Evolutionary conservation across 2,888 invertebrate genomes (phyloP).

Genomic region (Anorthoa munda): DNA sequence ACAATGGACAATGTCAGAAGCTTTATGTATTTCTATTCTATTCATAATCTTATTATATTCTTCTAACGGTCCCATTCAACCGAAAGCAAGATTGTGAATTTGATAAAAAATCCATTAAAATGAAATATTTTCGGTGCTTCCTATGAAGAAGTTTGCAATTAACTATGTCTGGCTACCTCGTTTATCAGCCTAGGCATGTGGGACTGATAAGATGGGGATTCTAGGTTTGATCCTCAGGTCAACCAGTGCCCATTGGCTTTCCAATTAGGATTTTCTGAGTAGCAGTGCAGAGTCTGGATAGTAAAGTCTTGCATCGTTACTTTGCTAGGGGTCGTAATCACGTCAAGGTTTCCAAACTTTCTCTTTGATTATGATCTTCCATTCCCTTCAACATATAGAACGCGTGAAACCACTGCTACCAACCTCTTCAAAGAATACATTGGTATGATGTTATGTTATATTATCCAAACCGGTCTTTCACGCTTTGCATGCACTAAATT

Average conservation of each 20-base stretch:
- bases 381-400: no score
- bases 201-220: no score
- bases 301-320: no score
- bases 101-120: constrained; percentile 37
- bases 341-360: no score
- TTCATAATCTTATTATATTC: constrained; percentile 25
- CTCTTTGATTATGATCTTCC: no score
- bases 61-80: constrained; percentile 21
- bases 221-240: no score
- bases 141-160: constrained; percentile 3
- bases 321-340: no score
- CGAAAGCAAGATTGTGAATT: constrained; percentile 23
- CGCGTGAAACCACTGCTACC: not conserved
- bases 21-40: constrained; percentile 14
- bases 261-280: no score
- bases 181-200: no score
- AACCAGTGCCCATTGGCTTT: no score
- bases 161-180: not conserved
- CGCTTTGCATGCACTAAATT: constrained; percentile 73
- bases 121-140: constrained; percentile 25
- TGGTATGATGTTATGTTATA: constrained; percentile 3
- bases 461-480: constrained; percentile 70
- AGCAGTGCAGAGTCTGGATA: no score
- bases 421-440: not conserved
- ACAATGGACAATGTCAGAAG: constrained; percentile 13